Evolutionary conservation across 30 jellyfish, hydroid and myxozoan species (phyloP).

Genomic region (Turritopsis dohrnii): DNA sequence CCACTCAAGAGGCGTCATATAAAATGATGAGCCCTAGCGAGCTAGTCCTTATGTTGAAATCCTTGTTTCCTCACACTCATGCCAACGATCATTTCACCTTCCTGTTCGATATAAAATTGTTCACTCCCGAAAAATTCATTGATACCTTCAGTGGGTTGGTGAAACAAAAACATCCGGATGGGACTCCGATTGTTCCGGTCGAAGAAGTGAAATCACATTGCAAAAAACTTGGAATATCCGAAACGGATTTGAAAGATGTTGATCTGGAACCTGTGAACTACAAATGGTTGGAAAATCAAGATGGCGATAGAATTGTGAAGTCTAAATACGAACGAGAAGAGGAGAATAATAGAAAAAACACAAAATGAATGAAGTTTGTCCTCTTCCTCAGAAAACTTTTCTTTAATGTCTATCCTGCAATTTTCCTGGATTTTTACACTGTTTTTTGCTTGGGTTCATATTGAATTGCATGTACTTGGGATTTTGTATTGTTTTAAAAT

Average conservation of each 20-base stretch:
- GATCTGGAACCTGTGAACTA: not conserved
- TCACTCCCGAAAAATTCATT: not conserved
- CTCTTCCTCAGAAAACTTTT: too few relatives aligned
- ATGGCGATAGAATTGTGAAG: not conserved
- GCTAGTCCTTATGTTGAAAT: not conserved
- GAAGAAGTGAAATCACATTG: not conserved
- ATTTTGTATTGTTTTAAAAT: too few relatives aligned
- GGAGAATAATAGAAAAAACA: too few relatives aligned
- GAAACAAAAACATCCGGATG: not conserved
- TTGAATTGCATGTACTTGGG: too few relatives aligned
- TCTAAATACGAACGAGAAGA: not conserved
- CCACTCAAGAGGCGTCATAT: not conserved
- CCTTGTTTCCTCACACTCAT: not conserved
- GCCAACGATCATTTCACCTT: not conserved
- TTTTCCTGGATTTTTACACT: too few relatives aligned
- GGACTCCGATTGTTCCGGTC: not conserved
- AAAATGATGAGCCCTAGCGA: not conserved
- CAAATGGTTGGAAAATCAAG: not conserved
- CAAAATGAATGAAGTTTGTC: not conserved
- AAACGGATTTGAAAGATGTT: not conserved
- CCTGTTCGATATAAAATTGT: not conserved
- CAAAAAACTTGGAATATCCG: not conserved
- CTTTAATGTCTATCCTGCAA: too few relatives aligned
- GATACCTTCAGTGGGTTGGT: not conserved
- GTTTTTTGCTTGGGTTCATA: too few relatives aligned